Evolutionary conservation across 2,113 vertebrate species (phyloP).

Genomic region (Nibea albiflora): DNA sequence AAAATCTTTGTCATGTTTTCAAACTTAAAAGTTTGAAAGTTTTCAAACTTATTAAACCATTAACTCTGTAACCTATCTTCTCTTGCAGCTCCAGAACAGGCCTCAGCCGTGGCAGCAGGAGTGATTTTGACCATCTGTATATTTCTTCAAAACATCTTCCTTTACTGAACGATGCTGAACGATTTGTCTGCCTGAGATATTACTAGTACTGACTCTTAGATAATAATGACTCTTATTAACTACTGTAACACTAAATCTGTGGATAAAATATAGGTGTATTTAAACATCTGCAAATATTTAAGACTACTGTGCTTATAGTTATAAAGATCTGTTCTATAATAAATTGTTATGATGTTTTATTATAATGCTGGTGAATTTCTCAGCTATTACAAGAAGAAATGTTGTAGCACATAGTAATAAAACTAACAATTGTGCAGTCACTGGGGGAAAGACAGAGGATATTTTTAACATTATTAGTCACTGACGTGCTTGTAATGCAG

Average conservation of each 20-base stretch:
- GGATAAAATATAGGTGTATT: not conserved
- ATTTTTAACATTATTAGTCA: not conserved
- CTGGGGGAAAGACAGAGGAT: not conserved
- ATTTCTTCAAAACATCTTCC: constrained; percentile 52
- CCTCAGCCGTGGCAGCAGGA: constrained; percentile 39
- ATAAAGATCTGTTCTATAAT: not conserved
- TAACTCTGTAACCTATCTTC: not conserved
- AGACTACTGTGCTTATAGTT: not conserved
- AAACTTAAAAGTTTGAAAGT: too few relatives aligned
- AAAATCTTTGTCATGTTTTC: not conserved
- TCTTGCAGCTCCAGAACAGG: constrained; percentile 61
- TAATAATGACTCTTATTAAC: too few relatives aligned
- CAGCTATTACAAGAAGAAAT: too few relatives aligned
- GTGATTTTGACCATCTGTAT: constrained; percentile 48
- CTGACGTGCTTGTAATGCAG: not conserved
- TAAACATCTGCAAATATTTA: not conserved
- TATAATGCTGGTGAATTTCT: not conserved
- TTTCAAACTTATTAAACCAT: too few relatives aligned
- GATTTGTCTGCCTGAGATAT: not conserved
- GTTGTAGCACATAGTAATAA: not conserved
- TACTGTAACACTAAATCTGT: not conserved
- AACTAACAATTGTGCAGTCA: not conserved
- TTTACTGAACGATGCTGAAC: constrained; percentile 31
- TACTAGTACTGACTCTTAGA: too few relatives aligned
- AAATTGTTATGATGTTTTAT: not conserved